Percentiles rank a stretch among this genome's conserved stretches.
phyloP scores from a whole-genome alignment of 2,888 invertebrate genomes.

The Synanthedon tipuliformis region DNA sequence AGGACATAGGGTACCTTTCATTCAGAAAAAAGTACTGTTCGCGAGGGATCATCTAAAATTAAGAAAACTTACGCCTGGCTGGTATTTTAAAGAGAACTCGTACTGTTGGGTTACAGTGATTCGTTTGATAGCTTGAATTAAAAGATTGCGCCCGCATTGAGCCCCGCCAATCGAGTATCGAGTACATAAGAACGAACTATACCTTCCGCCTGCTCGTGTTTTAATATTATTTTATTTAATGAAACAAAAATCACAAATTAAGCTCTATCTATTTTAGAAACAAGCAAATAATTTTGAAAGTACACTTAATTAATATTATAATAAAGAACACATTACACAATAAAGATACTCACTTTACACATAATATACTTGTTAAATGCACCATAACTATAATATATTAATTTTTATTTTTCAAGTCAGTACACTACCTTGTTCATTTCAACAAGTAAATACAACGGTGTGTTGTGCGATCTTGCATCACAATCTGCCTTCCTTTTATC shows the following conservation, averaged over 20 bases:
- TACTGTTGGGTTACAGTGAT: conserved; percentile 14
- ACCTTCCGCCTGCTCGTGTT: conserved; percentile 22
- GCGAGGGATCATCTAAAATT: too few species aligned
- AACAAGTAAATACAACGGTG: background rate
- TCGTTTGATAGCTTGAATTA: conserved; percentile 38
- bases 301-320: background rate
- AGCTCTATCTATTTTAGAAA: too few species aligned
- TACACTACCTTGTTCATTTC: too few species aligned
- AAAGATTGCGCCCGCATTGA: conserved; percentile 33
- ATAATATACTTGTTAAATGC: conserved; percentile 23
- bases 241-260: too few species aligned
- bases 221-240: too few species aligned
- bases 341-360: conserved; percentile 26
- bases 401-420: background rate
- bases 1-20: too few species aligned
- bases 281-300: background rate
- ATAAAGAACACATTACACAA: background rate
- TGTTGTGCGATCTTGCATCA: background rate
- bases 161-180: conserved; percentile 2
- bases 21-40: too few species aligned
- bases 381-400: conserved; percentile 25
- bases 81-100: background rate
- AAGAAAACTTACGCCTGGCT: too few species aligned
- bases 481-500: background rate
- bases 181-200: conserved; percentile 12